Evolutionary conservation across 2,113 vertebrate species (phyloP).

Genomic region (Sialia sialis): DNA sequence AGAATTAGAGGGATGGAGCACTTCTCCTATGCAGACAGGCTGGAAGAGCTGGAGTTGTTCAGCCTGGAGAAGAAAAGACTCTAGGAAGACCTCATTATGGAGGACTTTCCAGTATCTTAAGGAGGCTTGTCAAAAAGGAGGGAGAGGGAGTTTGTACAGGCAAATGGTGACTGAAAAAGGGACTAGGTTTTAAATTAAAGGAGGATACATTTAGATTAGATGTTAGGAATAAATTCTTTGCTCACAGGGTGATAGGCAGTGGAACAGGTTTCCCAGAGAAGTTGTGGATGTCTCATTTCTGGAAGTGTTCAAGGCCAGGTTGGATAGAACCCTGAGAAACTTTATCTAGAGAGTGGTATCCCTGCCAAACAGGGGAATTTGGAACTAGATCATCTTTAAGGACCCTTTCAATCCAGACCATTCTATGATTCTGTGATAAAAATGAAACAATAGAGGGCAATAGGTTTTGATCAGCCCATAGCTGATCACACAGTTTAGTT

Average conservation of each 20-base stretch:
- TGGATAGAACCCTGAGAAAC: background rate
- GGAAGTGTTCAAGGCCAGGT: background rate
- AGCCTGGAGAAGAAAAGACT: background rate
- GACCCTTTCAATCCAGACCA: background rate
- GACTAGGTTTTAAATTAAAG: background rate
- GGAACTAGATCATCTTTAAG: background rate
- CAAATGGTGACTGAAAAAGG: background rate
- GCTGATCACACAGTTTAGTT: no score
- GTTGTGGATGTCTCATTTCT: background rate
- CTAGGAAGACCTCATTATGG: background rate
- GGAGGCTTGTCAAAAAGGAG: background rate
- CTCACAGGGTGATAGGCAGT: background rate
- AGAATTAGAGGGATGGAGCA: no score
- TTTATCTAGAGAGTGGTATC: background rate
- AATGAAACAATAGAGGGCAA: background rate
- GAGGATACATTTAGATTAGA: background rate
- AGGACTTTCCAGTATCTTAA: background rate
- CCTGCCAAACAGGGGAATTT: no score
- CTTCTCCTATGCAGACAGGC: background rate
- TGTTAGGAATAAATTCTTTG: background rate
- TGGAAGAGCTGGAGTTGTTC: background rate
- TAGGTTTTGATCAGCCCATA: background rate
- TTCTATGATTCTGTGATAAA: background rate
- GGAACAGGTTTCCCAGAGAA: background rate
- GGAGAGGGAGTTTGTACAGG: background rate